Percentiles rank a stretch among this genome's conserved stretches.
Conservation (phyloP, 2,113 vertebrate species). For the Mola mola region DNA sequence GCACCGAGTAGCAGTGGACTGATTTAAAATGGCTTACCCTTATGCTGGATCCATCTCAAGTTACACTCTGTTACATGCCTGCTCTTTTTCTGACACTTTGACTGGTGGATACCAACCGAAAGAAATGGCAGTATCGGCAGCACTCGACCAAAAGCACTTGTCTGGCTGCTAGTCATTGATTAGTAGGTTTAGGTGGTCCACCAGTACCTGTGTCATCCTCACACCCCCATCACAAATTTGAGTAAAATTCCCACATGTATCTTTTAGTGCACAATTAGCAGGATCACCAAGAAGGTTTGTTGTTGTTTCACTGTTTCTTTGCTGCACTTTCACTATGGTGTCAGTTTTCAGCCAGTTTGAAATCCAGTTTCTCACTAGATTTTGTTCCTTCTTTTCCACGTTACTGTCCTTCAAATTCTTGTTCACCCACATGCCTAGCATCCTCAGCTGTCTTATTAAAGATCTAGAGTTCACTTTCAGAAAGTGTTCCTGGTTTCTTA, state of each 20-base stretch:
- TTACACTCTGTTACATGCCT: not conserved
- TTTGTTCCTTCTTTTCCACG: not conserved
- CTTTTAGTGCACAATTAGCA: not conserved
- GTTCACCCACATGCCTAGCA: too few relatives aligned
- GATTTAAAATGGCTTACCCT: conserved; percentile 22
- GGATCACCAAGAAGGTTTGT: not conserved
- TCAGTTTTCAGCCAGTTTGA: conserved; percentile 1
- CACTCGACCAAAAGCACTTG: too few relatives aligned
- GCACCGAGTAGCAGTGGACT: conserved; percentile 2
- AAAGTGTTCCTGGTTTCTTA: too few relatives aligned
- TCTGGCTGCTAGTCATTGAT: not conserved
- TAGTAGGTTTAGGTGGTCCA: not conserved
- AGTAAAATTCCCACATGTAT: not conserved
- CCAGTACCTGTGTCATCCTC: not conserved
- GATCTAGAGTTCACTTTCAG: too few relatives aligned
- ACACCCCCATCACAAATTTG: not conserved
- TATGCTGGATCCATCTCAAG: not conserved
- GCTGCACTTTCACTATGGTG: not conserved
- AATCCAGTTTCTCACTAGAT: not conserved
- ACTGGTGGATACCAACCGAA: conserved; percentile 6
- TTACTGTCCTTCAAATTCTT: not conserved
- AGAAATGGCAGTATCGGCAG: not conserved
- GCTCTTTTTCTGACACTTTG: not conserved
- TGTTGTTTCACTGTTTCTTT: conserved; percentile 4
- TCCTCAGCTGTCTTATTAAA: too few relatives aligned